Percentiles rank a stretch among this genome's conserved stretches.
phyloP scores from a whole-genome alignment of 2,797 vertebrate species.

The Clarias laeviceps region DNA sequence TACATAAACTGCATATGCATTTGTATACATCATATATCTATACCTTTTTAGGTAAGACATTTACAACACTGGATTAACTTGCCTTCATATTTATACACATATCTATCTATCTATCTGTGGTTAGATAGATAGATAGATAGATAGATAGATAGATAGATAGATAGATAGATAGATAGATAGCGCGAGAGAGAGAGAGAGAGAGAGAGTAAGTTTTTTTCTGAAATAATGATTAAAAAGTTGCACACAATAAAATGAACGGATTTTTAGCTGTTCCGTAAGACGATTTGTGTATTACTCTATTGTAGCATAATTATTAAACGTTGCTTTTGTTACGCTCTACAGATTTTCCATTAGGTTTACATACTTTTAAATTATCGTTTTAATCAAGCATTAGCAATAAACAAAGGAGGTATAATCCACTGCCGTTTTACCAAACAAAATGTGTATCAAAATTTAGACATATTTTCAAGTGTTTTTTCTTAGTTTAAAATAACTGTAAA shows the following conservation, averaged over 20 bases:
- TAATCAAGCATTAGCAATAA: neutral
- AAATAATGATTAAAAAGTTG: neutral
- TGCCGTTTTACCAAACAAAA: neutral
- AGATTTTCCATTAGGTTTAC: neutral
- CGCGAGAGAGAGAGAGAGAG: no score
- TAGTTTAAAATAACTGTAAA: neutral
- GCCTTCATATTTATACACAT: neutral
- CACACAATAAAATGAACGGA: neutral
- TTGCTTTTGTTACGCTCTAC: neutral
- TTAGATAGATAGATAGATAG: no score
- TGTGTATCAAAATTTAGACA: neutral
- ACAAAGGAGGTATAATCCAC: neutral
- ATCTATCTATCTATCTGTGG: no score
- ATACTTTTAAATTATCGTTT: neutral
- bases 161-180: no score
- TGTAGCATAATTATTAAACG: neutral
- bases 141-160: no score
- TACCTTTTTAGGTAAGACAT: neutral
- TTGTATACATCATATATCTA: no score
- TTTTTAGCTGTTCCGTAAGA: neutral
- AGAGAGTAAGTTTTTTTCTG: neutral
- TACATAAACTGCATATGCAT: neutral
- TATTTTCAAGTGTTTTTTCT: neutral
- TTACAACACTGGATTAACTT: no score
- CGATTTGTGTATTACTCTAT: neutral